Percentiles rank a stretch among this genome's conserved stretches.
phyloP scores from a whole-genome alignment of 2,888 invertebrate genomes.

The Eupithecia exiguata region DNA sequence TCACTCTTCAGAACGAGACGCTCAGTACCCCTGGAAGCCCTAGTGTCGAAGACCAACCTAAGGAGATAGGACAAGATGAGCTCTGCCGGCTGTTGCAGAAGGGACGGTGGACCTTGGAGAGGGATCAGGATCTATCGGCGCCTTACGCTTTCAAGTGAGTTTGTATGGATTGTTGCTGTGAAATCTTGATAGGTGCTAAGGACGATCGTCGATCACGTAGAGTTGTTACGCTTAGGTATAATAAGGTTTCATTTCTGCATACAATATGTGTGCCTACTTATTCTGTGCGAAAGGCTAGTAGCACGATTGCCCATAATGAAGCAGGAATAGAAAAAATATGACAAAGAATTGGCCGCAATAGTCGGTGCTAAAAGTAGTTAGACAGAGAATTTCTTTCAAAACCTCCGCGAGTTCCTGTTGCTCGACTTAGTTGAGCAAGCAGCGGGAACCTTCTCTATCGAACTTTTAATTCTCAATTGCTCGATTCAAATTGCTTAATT shows the following conservation, averaged over 20 bases:
- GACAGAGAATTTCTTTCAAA: neutral
- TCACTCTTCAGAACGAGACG: slow-evolving; percentile 85
- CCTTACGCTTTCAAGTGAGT: slow-evolving; percentile 88
- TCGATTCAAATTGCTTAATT: no score
- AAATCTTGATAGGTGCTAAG: neutral
- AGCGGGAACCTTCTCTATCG: no score
- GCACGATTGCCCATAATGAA: neutral
- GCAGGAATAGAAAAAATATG: neutral
- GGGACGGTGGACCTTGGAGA: slow-evolving; percentile 88
- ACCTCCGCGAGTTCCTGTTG: neutral
- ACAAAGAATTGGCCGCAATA: neutral
- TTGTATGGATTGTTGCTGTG: neutral
- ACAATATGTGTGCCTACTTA: neutral
- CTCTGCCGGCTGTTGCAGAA: slow-evolving; percentile 84
- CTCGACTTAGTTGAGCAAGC: neutral
- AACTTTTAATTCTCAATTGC: no score
- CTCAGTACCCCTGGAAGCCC: slow-evolving; percentile 88
- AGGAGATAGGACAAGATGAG: slow-evolving; percentile 83
- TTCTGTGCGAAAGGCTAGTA: neutral
- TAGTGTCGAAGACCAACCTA: slow-evolving; percentile 82
- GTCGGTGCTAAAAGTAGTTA: neutral
- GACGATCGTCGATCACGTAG: neutral
- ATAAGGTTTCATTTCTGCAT: no score
- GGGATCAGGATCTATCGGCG: slow-evolving; percentile 90
- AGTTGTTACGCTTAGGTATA: no score